phyloP scores from a whole-genome alignment of 2,797 vertebrate species.

The Acanthurus tractus region DNA sequence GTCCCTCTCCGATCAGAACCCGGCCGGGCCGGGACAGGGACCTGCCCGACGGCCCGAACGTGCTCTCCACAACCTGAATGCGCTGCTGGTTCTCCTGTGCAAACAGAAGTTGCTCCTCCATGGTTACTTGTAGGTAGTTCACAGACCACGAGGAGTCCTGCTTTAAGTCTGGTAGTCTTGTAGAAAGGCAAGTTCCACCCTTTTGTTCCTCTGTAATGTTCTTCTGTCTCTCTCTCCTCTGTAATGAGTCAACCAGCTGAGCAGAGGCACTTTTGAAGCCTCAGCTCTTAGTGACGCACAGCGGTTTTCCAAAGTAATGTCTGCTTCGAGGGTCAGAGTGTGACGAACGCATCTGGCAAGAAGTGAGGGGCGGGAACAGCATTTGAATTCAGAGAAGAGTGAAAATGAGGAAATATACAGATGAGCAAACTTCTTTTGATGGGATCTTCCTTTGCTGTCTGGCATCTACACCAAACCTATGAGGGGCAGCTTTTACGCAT shows the following conservation, averaged over 20 bases:
- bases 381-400: not conserved
- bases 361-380: not conserved
- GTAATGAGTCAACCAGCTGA: not conserved
- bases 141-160: not conserved
- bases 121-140: constrained; percentile 38
- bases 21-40: constrained; percentile 81
- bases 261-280: not conserved
- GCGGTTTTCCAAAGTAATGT: constrained; percentile 8
- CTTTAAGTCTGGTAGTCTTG: not conserved
- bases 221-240: not conserved
- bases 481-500: too few species aligned
- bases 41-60: constrained; percentile 23
- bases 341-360: not conserved
- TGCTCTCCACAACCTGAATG: constrained; percentile 88
- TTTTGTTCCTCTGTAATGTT: not conserved
- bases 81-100: constrained; percentile 87
- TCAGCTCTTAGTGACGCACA: not conserved
- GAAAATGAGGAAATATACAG: not conserved
- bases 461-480: too few species aligned
- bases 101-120: constrained; percentile 84
- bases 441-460: not conserved
- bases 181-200: not conserved
- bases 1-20: constrained; percentile 91
- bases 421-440: too few species aligned
- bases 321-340: too few species aligned